Conservation (phyloP, 1,140 invertebrate genomes). For the Homarus americanus region DNA sequence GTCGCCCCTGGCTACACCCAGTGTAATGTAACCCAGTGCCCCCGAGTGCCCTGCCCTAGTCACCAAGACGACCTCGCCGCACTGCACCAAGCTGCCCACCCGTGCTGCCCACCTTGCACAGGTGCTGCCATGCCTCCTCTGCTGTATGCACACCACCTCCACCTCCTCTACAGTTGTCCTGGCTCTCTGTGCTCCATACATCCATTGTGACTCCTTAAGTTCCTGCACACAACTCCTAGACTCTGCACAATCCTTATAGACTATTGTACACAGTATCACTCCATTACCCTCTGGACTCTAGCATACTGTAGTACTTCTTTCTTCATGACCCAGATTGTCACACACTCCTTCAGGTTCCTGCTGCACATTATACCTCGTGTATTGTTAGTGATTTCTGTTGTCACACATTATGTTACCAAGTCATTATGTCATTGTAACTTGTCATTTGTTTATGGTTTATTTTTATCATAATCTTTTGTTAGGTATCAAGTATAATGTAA, state of each 20-base stretch:
- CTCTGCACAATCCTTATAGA: background rate
- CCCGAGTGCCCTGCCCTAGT: background rate
- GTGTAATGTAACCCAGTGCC: conserved; percentile 4
- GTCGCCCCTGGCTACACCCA: background rate
- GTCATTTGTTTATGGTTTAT: too few species aligned
- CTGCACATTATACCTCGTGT: too few species aligned
- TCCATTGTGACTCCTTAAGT: background rate
- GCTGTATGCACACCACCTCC: background rate
- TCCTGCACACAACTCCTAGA: background rate
- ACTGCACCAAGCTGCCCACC: background rate
- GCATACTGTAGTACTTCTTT: too few species aligned
- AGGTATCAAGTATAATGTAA: too few species aligned
- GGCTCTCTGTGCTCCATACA: background rate
- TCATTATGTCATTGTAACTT: too few species aligned
- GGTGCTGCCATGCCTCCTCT: background rate
- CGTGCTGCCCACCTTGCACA: conserved; percentile 6
- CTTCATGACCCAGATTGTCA: too few species aligned
- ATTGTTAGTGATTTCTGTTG: too few species aligned
- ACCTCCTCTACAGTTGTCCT: background rate
- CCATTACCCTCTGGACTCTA: too few species aligned
- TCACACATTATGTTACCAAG: too few species aligned
- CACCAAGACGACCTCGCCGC: background rate
- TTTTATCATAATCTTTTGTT: too few species aligned
- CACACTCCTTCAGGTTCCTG: too few species aligned
- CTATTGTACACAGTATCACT: background rate